These are phyloP conservation scores for Ostrea denselamellosa DNA, from an alignment of 1,140 invertebrate genomes.

Conservation along the genomic window DNA sequence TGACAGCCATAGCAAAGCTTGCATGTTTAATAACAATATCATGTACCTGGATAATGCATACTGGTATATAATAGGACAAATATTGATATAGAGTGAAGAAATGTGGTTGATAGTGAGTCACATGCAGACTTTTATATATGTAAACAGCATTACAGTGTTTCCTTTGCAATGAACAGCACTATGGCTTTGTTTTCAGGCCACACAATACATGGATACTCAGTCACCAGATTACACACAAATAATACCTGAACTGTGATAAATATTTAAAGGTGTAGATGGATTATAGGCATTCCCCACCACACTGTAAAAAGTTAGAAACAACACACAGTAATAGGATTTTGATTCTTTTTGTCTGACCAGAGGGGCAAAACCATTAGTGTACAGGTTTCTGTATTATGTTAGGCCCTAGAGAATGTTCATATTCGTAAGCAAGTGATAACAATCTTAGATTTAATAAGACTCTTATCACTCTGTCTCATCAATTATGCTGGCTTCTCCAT, in stretches of 20 bases:
- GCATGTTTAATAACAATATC: too few species aligned
- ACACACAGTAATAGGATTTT: not conserved
- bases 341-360: constrained; percentile 3
- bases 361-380: not conserved
- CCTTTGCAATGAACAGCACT: not conserved
- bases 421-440: not conserved
- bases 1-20: too few species aligned
- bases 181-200: not conserved
- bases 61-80: not conserved
- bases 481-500: not conserved
- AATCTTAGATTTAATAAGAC: constrained; percentile 23
- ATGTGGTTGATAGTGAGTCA: not conserved
- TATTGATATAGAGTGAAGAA: not conserved
- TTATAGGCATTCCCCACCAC: not conserved
- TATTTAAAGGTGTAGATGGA: constrained; percentile 15
- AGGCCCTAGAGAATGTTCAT: constrained; percentile 12
- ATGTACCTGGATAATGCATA: too few species aligned
- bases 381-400: not conserved
- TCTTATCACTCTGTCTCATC: not conserved
- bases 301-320: not conserved
- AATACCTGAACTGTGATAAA: not conserved
- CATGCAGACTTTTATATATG: not conserved
- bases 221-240: not conserved
- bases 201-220: not conserved
- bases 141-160: not conserved